phyloP scores from a whole-genome alignment of 2,888 invertebrate species.

The Perithous albicinctus region DNA sequence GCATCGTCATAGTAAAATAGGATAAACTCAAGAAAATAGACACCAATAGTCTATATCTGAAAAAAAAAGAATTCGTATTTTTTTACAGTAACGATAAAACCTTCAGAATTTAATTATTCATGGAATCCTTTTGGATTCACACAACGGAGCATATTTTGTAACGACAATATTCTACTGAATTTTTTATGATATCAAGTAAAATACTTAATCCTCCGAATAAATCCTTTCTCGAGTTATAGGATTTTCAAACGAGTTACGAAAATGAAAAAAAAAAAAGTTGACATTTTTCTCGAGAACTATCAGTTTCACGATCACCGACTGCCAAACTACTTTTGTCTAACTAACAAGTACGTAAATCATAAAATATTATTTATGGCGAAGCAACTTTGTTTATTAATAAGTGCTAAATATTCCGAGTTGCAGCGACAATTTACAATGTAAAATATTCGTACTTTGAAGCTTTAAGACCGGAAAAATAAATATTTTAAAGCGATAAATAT shows the following conservation, averaged over 20 bases:
- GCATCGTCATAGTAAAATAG: too few relatives aligned
- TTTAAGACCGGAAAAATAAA: not conserved
- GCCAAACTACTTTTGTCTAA: too few relatives aligned
- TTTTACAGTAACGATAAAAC: not conserved
- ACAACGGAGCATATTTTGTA: not conserved
- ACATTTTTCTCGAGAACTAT: too few relatives aligned
- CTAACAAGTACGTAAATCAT: too few relatives aligned
- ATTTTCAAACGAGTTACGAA: too few relatives aligned
- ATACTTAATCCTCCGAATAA: too few relatives aligned
- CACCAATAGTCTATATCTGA: too few relatives aligned
- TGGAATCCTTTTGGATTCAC: not conserved
- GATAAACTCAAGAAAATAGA: not conserved
- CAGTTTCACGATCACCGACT: too few relatives aligned
- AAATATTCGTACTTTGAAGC: not conserved
- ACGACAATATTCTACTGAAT: not conserved
- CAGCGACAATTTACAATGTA: not conserved
- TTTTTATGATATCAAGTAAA: not conserved
- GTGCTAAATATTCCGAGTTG: not conserved
- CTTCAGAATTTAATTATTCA: not conserved
- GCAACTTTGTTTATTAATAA: not conserved
- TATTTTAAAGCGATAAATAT: not conserved
- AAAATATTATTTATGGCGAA: not conserved
- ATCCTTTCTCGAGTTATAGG: too few relatives aligned
- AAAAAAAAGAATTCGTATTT: not conserved
- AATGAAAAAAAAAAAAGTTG: too few relatives aligned